Conservation (phyloP, 2,797 vertebrate species). For the Xenopus petersii region DNA sequence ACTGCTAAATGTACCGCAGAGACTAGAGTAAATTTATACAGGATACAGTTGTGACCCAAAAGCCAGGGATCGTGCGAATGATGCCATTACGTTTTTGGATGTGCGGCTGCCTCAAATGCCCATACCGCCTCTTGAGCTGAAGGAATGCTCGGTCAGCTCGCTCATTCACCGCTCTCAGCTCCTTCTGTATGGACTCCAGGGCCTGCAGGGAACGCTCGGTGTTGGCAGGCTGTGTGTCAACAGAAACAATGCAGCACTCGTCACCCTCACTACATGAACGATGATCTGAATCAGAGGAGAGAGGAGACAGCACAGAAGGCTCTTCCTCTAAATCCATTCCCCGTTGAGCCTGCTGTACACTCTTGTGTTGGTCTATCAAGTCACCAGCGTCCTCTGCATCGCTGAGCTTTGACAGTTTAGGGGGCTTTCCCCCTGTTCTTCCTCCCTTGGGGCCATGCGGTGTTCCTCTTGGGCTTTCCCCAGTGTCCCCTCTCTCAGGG, state of each 20-base stretch:
- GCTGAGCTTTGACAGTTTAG: neutral
- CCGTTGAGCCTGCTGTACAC: neutral
- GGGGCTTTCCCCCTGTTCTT: constrained; percentile 24
- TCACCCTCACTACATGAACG: constrained; percentile 62
- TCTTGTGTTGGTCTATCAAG: neutral
- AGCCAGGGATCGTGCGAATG: constrained; percentile 83
- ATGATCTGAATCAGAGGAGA: constrained; percentile 33
- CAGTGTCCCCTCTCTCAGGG: constrained; percentile 35
- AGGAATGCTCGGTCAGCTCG: constrained; percentile 81
- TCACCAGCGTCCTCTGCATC: neutral
- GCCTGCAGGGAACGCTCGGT: constrained; percentile 78
- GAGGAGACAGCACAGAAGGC: constrained; percentile 16
- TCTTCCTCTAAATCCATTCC: constrained; percentile 12
- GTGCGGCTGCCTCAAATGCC: constrained; percentile 79
- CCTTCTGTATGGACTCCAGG: constrained; percentile 82
- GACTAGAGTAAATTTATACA: constrained; percentile 29
- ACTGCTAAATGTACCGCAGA: no score
- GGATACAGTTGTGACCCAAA: constrained; percentile 94
- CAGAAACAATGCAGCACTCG: constrained; percentile 78
- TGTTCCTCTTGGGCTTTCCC: constrained; percentile 25
- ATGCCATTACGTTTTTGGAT: constrained; percentile 82
- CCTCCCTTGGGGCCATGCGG: constrained; percentile 31
- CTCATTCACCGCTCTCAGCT: constrained; percentile 82
- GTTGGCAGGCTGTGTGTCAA: constrained; percentile 58
- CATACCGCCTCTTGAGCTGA: constrained; percentile 78